phyloP scores from a whole-genome alignment of 1,140 invertebrate genomes.

The Tetramorium alpestre region DNA sequence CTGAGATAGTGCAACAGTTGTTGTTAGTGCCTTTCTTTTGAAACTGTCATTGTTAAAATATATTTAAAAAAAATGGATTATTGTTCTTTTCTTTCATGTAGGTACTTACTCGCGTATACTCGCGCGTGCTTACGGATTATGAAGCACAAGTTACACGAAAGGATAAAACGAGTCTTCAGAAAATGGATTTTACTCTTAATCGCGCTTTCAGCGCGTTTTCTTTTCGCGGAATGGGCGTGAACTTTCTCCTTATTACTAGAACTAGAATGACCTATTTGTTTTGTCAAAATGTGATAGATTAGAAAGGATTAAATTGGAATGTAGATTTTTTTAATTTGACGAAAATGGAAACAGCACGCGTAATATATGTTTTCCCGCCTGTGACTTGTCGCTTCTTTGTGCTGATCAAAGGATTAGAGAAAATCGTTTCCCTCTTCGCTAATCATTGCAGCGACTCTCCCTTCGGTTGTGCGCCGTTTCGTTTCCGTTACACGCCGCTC shows the following conservation, averaged over 20 bases:
- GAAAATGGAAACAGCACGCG: background rate
- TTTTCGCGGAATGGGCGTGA: background rate
- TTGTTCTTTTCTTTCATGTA: background rate
- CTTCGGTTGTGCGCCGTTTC: slow-evolving; percentile 24
- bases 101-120: background rate
- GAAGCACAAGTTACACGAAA: background rate
- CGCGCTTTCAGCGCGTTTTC: background rate
- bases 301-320: background rate
- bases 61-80: background rate
- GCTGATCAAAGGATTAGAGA: slow-evolving; percentile 13
- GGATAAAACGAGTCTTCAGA: background rate
- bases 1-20: background rate
- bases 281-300: background rate
- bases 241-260: slow-evolving; percentile 8
- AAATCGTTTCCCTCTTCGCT: background rate
- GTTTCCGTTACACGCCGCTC: slow-evolving; percentile 11
- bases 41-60: background rate
- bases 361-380: background rate
- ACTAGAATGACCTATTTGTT: background rate
- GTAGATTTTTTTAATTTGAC: background rate
- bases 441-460: slow-evolving; percentile 2
- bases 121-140: slow-evolving; percentile 9
- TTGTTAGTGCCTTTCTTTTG: background rate
- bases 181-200: slow-evolving; percentile 7
- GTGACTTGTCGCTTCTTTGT: background rate